These are phyloP conservation scores for Silurus glanis DNA, from an alignment of 2,113 vertebrate genomes.

Conservation along the genomic window DNA sequence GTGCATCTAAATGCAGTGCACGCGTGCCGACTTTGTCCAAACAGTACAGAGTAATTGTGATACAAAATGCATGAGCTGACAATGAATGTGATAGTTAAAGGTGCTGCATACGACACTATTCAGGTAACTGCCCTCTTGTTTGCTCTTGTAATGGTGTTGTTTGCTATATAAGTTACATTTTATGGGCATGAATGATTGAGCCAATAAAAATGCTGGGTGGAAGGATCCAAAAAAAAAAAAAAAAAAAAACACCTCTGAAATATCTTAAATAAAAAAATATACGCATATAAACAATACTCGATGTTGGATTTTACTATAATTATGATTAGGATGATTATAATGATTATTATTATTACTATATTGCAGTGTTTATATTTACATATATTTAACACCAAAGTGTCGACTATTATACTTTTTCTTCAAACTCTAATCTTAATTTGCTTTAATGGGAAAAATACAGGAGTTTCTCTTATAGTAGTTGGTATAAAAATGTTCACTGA, in stretches of 20 bases:
- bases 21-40: not conserved
- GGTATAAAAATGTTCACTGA: not conserved
- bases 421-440: not conserved
- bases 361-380: not conserved
- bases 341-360: not conserved
- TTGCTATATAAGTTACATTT: not conserved
- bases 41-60: conserved; percentile 5
- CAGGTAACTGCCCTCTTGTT: not conserved
- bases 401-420: not conserved
- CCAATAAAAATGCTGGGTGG: not conserved
- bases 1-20: not conserved
- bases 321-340: no score
- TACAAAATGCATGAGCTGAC: conserved; percentile 12
- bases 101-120: not conserved
- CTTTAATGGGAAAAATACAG: not conserved
- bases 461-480: not conserved
- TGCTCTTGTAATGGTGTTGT: not conserved
- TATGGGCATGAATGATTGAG: not conserved
- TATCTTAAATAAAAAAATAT: no score
- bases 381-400: no score
- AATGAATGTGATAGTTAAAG: conserved; percentile 29
- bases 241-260: not conserved
- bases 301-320: not conserved
- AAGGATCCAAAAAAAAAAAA: not conserved
- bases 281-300: not conserved